A percentile compares a stretch with the other conserved stretches of the same genome.
Conservation (phyloP, 2,113 vertebrate species). For the Sander vitreus region DNA sequence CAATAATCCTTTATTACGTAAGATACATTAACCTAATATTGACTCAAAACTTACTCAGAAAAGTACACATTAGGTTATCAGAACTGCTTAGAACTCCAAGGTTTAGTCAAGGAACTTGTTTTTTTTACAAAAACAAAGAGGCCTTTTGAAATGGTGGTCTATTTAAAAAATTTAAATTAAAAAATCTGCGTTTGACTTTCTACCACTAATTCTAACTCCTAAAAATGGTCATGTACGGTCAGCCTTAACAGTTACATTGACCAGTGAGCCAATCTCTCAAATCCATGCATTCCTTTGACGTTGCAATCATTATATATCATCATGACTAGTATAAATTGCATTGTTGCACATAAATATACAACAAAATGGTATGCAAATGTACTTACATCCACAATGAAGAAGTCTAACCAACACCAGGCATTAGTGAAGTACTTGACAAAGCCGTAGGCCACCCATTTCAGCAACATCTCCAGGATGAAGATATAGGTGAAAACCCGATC, state of each 20-base stretch:
- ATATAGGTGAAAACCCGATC: constrained; percentile 99
- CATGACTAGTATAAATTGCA: background rate
- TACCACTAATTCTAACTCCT: background rate
- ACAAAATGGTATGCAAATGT: constrained; percentile 46
- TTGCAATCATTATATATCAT: background rate
- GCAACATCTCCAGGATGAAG: constrained; percentile 99
- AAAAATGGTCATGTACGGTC: background rate
- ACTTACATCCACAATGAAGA: constrained; percentile 99
- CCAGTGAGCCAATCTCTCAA: background rate
- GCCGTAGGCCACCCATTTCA: constrained; percentile 98
- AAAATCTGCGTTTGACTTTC: background rate
- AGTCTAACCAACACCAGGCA: constrained; percentile 99
- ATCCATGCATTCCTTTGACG: background rate
- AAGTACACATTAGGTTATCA: no score
- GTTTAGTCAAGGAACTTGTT: no score
- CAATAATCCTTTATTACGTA: no score
- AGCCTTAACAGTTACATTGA: background rate
- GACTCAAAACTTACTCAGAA: no score
- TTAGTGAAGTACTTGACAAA: constrained; percentile 99
- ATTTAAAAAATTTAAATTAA: background rate
- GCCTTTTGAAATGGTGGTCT: background rate
- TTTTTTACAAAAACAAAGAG: background rate
- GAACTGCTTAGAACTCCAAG: no score
- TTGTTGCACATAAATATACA: background rate
- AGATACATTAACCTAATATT: no score